phyloP scores from a whole-genome alignment of 92 coral and sea anemone species.

The Parazoanthus swiftii region DNA sequence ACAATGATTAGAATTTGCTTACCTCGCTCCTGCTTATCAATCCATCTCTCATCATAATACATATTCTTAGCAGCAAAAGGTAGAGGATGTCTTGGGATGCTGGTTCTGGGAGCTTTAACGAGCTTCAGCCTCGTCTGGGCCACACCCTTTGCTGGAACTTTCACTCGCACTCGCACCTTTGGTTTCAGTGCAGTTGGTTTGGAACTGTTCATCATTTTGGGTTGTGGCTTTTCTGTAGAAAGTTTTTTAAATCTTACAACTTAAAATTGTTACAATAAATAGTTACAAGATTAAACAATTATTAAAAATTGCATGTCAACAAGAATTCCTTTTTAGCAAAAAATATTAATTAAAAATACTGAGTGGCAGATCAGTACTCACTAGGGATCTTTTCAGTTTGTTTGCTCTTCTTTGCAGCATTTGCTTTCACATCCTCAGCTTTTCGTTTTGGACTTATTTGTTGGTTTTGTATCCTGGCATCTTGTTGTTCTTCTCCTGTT shows the following conservation, averaged over 20 bases:
- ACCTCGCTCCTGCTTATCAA: constrained; percentile 96
- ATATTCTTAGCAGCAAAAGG: constrained; percentile 98
- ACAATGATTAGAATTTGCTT: neutral
- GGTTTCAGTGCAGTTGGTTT: constrained; percentile 39
- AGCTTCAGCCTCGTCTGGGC: constrained; percentile 85
- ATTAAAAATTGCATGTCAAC: too few relatives aligned
- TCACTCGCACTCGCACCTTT: constrained; percentile 67
- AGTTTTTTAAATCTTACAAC: too few relatives aligned
- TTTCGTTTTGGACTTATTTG: constrained; percentile 36
- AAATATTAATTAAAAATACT: neutral
- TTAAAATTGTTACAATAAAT: too few relatives aligned
- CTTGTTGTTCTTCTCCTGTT: neutral
- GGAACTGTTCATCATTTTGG: constrained; percentile 4
- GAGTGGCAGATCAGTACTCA: neutral
- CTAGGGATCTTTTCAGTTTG: neutral
- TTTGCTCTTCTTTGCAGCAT: constrained; percentile 19
- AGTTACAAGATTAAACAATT: too few relatives aligned
- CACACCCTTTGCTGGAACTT: constrained; percentile 89
- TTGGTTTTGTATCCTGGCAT: neutral
- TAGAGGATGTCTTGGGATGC: constrained; percentile 94
- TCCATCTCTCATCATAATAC: constrained; percentile 99
- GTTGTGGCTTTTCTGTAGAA: neutral
- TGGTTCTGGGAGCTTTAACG: constrained; percentile 72
- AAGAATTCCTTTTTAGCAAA: neutral
- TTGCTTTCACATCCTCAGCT: constrained; percentile 33